Percentiles rank a stretch among this genome's conserved stretches.
These are phyloP conservation scores for Stramonita haemastoma DNA, from an alignment of 2,888 invertebrate species.

Conservation along the genomic window DNA sequence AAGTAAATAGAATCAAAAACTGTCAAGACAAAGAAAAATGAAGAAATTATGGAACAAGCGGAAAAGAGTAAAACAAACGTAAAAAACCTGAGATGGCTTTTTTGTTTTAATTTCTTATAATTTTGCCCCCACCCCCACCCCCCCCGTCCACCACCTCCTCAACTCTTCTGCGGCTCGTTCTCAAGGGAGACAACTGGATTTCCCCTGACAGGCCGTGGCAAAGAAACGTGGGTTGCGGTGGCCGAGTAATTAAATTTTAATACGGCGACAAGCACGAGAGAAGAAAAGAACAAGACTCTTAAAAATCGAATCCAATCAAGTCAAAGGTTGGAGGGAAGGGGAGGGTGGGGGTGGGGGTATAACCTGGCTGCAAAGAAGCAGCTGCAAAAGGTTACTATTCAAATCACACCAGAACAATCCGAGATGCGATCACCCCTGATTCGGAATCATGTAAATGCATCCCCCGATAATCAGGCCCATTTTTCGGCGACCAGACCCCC, in stretches of 20 bases:
- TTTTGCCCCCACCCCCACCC: too few relatives aligned
- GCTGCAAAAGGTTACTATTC: slow-evolving; percentile 27
- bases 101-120: too few relatives aligned
- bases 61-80: not conserved
- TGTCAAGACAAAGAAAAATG: too few relatives aligned
- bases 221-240: not conserved
- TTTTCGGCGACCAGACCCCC: not conserved
- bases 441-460: slow-evolving; percentile 37
- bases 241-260: slow-evolving; percentile 25
- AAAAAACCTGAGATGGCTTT: not conserved
- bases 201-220: not conserved
- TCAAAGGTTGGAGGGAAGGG: not conserved
- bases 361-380: not conserved
- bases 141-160: too few relatives aligned
- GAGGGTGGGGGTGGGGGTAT: too few relatives aligned
- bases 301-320: slow-evolving; percentile 29
- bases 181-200: slow-evolving; percentile 11
- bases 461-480: slow-evolving; percentile 24
- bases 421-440: slow-evolving; percentile 20
- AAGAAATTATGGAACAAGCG: not conserved
- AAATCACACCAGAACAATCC: slow-evolving; percentile 34
- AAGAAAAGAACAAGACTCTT: slow-evolving; percentile 14
- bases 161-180: not conserved
- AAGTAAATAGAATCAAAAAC: too few relatives aligned
- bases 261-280: not conserved